Evolutionary conservation across 2,888 invertebrate genomes (phyloP).

Genomic region (Callosobruchus maculatus): DNA sequence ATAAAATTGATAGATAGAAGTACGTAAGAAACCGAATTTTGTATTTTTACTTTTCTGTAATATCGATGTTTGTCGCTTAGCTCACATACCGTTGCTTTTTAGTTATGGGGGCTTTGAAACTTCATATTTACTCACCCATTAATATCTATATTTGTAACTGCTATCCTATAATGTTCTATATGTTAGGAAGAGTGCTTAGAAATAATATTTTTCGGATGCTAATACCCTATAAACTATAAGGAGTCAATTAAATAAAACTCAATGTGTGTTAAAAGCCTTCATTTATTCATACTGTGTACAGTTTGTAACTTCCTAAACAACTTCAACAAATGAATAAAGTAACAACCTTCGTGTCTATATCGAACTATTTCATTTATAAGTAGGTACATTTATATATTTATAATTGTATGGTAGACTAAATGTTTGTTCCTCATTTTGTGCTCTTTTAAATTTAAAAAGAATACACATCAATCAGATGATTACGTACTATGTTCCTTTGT

Average conservation of each 20-base stretch:
- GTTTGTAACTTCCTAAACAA: constrained; percentile 19
- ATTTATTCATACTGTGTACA: constrained; percentile 26
- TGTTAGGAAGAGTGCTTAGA: too few species aligned
- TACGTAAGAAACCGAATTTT: too few species aligned
- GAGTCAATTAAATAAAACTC: not conserved
- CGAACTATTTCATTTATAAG: constrained; percentile 13
- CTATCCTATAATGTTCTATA: too few species aligned
- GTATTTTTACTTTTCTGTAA: too few species aligned
- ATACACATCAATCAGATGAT: constrained; percentile 23
- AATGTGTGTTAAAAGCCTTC: constrained; percentile 24
- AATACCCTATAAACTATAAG: not conserved
- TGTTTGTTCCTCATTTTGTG: constrained; percentile 21
- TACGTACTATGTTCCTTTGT: constrained; percentile 9
- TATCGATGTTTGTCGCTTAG: too few species aligned
- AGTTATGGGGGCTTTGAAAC: too few species aligned
- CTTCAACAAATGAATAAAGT: constrained; percentile 18
- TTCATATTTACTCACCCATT: too few species aligned
- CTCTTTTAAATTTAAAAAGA: constrained; percentile 28
- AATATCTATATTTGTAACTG: too few species aligned
- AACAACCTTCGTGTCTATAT: constrained; percentile 22
- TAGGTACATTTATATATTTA: constrained; percentile 10
- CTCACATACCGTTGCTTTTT: too few species aligned
- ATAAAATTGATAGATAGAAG: too few species aligned
- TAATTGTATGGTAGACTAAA: constrained; percentile 10
- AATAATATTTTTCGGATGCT: not conserved